Percentiles rank a stretch among this genome's conserved stretches.
Evolutionary conservation across 1,140 invertebrate genomes (phyloP).

Genomic region (Antheraea mylitta): DNA sequence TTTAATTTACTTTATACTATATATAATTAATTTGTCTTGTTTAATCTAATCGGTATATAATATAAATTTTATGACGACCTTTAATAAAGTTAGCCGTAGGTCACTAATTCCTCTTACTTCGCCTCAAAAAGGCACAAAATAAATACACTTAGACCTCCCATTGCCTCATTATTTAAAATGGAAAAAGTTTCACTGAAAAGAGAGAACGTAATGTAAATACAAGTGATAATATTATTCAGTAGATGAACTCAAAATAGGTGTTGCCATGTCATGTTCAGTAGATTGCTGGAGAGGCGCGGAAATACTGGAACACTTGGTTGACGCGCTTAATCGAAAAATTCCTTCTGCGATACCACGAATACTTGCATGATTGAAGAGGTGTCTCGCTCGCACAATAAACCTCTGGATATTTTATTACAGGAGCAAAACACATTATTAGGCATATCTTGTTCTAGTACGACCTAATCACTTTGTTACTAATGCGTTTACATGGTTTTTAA

Average conservation of each 20-base stretch:
- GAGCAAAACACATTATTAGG: neutral
- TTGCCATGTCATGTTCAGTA: neutral
- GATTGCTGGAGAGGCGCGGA: neutral
- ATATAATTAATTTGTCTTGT: too few relatives aligned
- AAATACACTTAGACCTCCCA: neutral
- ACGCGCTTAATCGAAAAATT: neutral
- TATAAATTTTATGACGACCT: neutral
- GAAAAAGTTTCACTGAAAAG: neutral
- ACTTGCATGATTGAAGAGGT: slow-evolving; percentile 1
- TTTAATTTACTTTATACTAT: too few relatives aligned
- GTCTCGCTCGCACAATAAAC: neutral
- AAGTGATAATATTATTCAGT: neutral
- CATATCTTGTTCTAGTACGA: neutral
- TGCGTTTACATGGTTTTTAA: neutral
- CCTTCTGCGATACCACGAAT: neutral
- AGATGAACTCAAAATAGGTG: neutral
- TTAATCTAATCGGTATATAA: neutral
- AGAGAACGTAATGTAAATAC: neutral
- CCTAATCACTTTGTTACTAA: neutral
- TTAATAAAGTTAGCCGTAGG: neutral
- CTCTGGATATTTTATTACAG: neutral
- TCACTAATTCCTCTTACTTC: neutral
- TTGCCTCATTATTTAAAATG: neutral
- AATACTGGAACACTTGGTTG: neutral
- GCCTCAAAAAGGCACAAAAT: neutral